Base-by-base conservation (phyloP, 2,888 invertebrate species). In the Pollenia griseotomentosa region DNA sequence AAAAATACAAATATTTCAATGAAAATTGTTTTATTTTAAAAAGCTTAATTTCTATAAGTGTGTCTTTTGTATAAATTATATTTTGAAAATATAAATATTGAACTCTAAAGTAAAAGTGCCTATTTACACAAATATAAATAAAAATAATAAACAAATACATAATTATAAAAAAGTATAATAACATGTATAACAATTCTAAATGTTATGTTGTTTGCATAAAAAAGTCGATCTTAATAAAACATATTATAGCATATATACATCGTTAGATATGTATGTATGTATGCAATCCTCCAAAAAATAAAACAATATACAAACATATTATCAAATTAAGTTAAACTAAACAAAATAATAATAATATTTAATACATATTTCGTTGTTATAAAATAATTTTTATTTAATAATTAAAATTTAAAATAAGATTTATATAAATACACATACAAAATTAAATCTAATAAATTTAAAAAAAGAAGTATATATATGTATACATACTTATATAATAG, bases 61-160 rank as follows among this genome's bases (percentile, higher is more conserved):
- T 59, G 61, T 68, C 9, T 73, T 74, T 84, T 85, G 55, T 79
- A 73, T 63, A 11, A 73, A 57, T 68, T 73, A 55, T 84, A 59
- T 79, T 78, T 84, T 78, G n/a, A 66, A 59, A 59, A 78, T 33
- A 71, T 33, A 55, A 71, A 53, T 71, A 78, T 79, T 78, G 14
- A 83, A 73, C 57, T 79, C 65, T 84, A 78, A 78, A 84, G 59
- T 84, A 59, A 84, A 84, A 84, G 84, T 84, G 84, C 84, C 84
- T 84, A 84, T 74, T 73, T 61, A 84, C 65, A 71, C 71, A 71
- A 71, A 16, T 63, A 83, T 33, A 46, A 61, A 79, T 53, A 71
- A 63, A 42, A 44, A 78, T 51, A 75, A 33, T 23, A 73, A 40
- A 57, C 16, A 55, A 44, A 55, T 6, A 33, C 33, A 4, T 33